Evolutionary conservation across 2,113 vertebrate species (phyloP), one percentile per base, ranked within the genome.

Genomic region (Podiceps cristatus): DNA sequence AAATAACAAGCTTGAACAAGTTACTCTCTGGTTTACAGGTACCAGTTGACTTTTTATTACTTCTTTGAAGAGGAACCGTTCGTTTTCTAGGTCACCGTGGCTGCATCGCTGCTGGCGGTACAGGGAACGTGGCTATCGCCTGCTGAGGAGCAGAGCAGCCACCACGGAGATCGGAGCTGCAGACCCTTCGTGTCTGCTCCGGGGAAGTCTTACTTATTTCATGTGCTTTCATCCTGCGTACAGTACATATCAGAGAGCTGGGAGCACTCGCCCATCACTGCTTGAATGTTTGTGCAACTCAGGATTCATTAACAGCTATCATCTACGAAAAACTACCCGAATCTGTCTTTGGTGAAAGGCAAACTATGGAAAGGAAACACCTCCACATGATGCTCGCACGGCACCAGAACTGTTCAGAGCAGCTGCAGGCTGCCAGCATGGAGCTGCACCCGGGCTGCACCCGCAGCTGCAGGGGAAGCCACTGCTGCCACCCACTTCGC

Each of bases 221-320:
- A 2, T 28, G 16, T 7, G 13, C 50, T 78, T 85, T 90, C 29
- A 58, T 81, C 64, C 66, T 7, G 45, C 77, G 62, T 73, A 8
- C 60, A 45, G 77, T 23, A 45, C 92, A 71, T 10, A 71, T 14
- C 81, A 53, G 37, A 60, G 72, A 59, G 84, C 49, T 2, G 10
- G 53, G 86, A 73, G 80, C n/a, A 3, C n/a, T 72, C 1, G 3
- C 63, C 50, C 8, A 7, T 40, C 0, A 0, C 82, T 18, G 25
- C 66, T 20, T 2, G 4, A 47, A 10, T n/a, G 49, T 27, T 64
- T 72, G 58, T 28, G 28, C n/a, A 29, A 24, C 40, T 4, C 0
- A 6, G 24, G 62, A 76, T 28, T 18, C 2, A 2, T 10, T 28
- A 28, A 66, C n/a, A 1, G 11, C 6, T 16, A 16, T 1, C 1